phyloP scores from a whole-genome alignment of 2,888 invertebrate genomes.

The Tinea semifulvella region DNA sequence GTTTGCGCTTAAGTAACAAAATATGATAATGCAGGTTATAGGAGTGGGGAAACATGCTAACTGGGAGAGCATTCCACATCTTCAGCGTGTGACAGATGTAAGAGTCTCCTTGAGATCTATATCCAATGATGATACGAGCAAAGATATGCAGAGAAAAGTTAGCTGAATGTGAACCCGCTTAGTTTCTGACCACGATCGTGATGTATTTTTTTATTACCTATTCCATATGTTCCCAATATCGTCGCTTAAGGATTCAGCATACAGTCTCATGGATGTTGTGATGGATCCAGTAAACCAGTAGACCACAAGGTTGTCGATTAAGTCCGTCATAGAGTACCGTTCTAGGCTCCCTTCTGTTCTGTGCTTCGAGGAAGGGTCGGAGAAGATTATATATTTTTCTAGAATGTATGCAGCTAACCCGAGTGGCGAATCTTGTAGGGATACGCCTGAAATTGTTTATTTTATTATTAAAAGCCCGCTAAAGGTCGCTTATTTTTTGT shows the following conservation, averaged over 20 bases:
- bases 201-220: too few relatives aligned
- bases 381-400: constrained; percentile 82
- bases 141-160: too few relatives aligned
- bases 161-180: too few relatives aligned
- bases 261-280: constrained; percentile 61
- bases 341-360: constrained; percentile 71
- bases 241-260: constrained; percentile 66
- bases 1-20: too few relatives aligned
- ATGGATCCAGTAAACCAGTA: constrained; percentile 62
- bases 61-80: too few relatives aligned
- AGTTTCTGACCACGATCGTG: too few relatives aligned
- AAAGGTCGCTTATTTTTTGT: not conserved
- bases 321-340: constrained; percentile 35
- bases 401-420: constrained; percentile 88
- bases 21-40: too few relatives aligned
- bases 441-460: constrained; percentile 63
- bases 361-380: constrained; percentile 59
- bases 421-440: constrained; percentile 78
- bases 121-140: too few relatives aligned
- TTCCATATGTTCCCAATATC: constrained; percentile 27
- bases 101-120: too few relatives aligned
- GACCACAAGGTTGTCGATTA: constrained; percentile 63
- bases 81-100: too few relatives aligned
- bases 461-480: not conserved
- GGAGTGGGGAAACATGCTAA: too few relatives aligned